Base-by-base conservation (phyloP, 2,888 invertebrate species). In the Anodontia alba region DNA sequence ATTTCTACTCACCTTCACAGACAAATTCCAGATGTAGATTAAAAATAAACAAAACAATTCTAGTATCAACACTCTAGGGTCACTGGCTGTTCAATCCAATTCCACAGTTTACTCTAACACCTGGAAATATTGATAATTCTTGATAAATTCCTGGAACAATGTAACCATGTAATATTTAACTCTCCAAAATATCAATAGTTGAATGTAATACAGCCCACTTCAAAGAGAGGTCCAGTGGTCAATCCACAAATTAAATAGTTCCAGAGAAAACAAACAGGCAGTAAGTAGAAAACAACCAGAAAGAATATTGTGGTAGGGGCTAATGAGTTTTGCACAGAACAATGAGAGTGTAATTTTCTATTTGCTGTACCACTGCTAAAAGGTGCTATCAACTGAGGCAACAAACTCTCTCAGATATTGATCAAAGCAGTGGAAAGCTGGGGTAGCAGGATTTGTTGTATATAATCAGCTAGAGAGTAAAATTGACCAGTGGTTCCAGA, bases 121-220 rank as follows among this genome's bases (percentile, higher is more conserved):
- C 23, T 62, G 62, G 17, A 54, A 54, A 54, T 54, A 54, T 54
- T 54, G 54, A 54, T 26, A 54, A 23, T 54, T 49, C 49, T 49
- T 8, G 38, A 38, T 12, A 46, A 46, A 20, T 15, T 46, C 46
- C 15, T 20, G n/a, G 20, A 46, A 46, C 15, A 46, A 3, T 46
- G 46, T 46, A 46, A 46, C 5, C 38, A 38, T 38, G 38, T 5
- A 38, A 38, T 38, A 23, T 54, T 23, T 23, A 54, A 54, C 54
- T 20, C 54, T 54, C 54, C 26, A 54, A 38, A 26, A 54, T 54
- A 54, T 26, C n/a, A n/a, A 54, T 29, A 54, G 10, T 26, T 54
- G 38, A 38, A 38, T 38, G 5, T 38, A 8, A 12, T 12, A 38
- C 38, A 38, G 12, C 38, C n/a, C 38, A 38, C 38, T 8, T 38